Evolutionary conservation across 2,888 invertebrate genomes (phyloP).

Genomic region (Embidobia sp.): DNA sequence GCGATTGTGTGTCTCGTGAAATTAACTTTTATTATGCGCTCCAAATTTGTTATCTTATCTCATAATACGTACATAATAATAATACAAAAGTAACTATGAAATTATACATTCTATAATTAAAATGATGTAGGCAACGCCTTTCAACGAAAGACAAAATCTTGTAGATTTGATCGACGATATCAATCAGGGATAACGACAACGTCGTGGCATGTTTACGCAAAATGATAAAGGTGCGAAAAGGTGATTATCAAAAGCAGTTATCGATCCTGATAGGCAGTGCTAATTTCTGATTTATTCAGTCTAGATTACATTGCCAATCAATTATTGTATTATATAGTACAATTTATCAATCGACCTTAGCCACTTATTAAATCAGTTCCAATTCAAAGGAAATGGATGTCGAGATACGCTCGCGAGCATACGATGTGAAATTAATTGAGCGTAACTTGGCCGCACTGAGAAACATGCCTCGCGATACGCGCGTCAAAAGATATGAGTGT

Average conservation of each 20-base stretch:
- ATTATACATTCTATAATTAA: not conserved
- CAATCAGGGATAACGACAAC: slow-evolving; percentile 17
- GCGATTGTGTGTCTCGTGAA: too few species aligned
- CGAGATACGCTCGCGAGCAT: slow-evolving; percentile 59
- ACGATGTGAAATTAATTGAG: slow-evolving; percentile 58
- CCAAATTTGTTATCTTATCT: too few species aligned
- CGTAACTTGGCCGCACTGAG: slow-evolving; percentile 48
- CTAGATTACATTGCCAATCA: slow-evolving; percentile 44
- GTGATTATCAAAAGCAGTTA: slow-evolving; percentile 22
- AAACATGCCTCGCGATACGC: slow-evolving; percentile 33
- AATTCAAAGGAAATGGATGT: slow-evolving; percentile 55
- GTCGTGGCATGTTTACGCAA: slow-evolving; percentile 6
- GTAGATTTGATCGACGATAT: slow-evolving; percentile 20
- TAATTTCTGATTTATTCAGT: slow-evolving; percentile 55
- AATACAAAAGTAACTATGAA: too few species aligned
- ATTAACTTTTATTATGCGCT: too few species aligned
- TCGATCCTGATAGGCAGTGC: slow-evolving; percentile 36
- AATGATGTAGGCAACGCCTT: slow-evolving; percentile 1
- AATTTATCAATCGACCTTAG: slow-evolving; percentile 55
- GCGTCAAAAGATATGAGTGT: slow-evolving; percentile 27
- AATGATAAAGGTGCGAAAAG: slow-evolving; percentile 41
- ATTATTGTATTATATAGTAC: slow-evolving; percentile 47
- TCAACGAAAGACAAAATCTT: slow-evolving; percentile 7
- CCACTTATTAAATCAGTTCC: slow-evolving; percentile 59
- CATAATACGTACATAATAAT: too few species aligned